phyloP scores from a whole-genome alignment of 2,888 invertebrate genomes.

The Smittia aterrima region DNA sequence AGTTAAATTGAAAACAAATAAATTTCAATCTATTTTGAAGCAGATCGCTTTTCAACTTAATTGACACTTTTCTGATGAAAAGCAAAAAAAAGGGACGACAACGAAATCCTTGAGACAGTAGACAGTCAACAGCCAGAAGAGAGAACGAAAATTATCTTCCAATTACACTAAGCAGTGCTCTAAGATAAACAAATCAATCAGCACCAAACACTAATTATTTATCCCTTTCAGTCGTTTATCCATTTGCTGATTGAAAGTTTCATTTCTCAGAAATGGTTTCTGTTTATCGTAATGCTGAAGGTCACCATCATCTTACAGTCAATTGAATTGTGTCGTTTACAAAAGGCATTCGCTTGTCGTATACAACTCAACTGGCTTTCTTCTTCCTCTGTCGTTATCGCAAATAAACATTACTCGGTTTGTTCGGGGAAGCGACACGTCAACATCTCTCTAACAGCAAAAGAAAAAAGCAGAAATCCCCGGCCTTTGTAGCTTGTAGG shows the following conservation, averaged over 20 bases:
- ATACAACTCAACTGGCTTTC: neutral
- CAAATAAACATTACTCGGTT: neutral
- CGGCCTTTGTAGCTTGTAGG: neutral
- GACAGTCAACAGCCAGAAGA: too few species aligned
- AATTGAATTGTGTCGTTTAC: neutral
- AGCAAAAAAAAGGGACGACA: too few species aligned
- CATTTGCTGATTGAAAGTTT: neutral
- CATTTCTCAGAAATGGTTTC: too few species aligned
- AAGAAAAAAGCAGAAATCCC: neutral
- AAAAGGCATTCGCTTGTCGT: neutral
- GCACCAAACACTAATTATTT: neutral
- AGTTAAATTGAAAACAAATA: too few species aligned
- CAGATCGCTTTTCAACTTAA: too few species aligned
- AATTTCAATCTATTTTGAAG: too few species aligned
- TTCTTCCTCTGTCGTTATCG: neutral
- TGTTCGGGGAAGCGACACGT: too few species aligned
- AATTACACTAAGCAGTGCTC: neutral
- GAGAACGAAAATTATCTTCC: too few species aligned
- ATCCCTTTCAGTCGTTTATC: neutral
- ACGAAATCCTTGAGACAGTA: too few species aligned
- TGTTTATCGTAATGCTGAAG: neutral
- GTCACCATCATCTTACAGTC: neutral
- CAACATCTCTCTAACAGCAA: too few species aligned
- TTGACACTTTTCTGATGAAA: too few species aligned
- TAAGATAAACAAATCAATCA: constrained; percentile 8